Base-by-base conservation (phyloP, 2,888 invertebrate species). In the Drosophila pullipes region DNA sequence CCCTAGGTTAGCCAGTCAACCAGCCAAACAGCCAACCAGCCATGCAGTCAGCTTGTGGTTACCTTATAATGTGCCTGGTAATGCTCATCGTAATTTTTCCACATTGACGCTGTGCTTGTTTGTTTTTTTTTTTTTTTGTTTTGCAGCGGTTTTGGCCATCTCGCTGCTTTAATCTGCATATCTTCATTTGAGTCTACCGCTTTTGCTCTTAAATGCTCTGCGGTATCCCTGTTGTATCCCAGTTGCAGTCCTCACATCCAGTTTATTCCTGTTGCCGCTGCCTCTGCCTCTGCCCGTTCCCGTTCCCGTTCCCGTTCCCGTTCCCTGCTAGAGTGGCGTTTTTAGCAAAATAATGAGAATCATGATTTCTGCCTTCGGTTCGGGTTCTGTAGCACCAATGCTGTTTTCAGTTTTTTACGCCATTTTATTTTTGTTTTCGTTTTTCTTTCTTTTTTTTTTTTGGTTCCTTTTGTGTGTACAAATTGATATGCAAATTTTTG, bases 1-100 rank as follows among this genome's bases (percentile, higher is more conserved):
- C 16, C 28, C 55, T 33, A 60, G 54, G 63, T 50, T 47, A 49
- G 28, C 28, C 30, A n/a, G 55, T 25, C 25, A 55, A 9, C 5
- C 35, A 35, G 33, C 25, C 25, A 35, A 9, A 3, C n/a, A 31
- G 5, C 28, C 28, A 28, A 28, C 10, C 35, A 35, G 33, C 25
- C 25, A 35, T 31, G 77, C 55, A 18, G 18, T 37, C 37, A 55
- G 47, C 47, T 47, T 71, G 80, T 74, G 71, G 79, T 74, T 77
- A 80, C 81, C 87, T 91, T 92, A 91, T 91, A 92, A 92, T 92
- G 92, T 89, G 89, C 85, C 91, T 81, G 85, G 88, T 92, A 93
- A 93, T 92, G 92, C 92, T 92, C 91, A 92, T 92, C 91, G 93
- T 92, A 92, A 92, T 91, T 92, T 92, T 92, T 91, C 83, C 82